Percentiles rank a stretch among this genome's conserved stretches.
These are phyloP conservation scores for Epinephelus cyanopodus DNA, from an alignment of 2,113 vertebrate species.

Conservation along the genomic window DNA sequence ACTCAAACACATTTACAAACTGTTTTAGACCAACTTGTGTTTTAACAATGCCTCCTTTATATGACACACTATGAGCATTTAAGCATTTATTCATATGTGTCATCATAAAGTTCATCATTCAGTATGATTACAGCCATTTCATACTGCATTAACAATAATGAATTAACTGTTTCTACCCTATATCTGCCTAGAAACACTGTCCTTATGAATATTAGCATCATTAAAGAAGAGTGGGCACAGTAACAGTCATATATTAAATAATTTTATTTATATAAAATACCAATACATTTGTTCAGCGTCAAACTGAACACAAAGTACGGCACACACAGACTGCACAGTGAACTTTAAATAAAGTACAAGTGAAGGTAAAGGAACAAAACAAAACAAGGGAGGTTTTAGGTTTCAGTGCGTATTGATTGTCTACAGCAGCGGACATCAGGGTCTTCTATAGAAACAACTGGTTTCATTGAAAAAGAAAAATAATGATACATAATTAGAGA, in stretches of 20 bases:
- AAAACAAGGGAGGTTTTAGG: conserved; percentile 38
- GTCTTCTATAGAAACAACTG: conserved; percentile 35
- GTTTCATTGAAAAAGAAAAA: neutral
- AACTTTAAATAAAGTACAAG: conserved; percentile 55
- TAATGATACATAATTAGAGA: conserved; percentile 33
- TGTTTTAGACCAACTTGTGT: neutral
- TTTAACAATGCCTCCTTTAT: neutral
- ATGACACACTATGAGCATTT: neutral
- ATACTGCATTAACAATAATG: neutral
- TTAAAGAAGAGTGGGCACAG: conserved; percentile 6
- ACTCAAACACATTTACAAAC: neutral
- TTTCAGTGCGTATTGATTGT: conserved; percentile 66
- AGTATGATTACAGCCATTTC: too few relatives aligned
- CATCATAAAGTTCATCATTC: too few relatives aligned
- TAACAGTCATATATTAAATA: conserved; percentile 69
- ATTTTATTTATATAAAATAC: conserved; percentile 79
- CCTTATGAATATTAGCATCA: neutral
- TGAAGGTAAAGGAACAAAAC: conserved; percentile 33
- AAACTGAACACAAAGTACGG: conserved; percentile 23
- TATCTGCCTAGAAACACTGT: too few relatives aligned
- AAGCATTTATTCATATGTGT: neutral
- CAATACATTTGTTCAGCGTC: conserved; percentile 57
- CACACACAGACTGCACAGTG: conserved; percentile 48
- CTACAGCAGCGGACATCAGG: conserved; percentile 46
- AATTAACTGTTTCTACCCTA: neutral